Evolutionary conservation across 1,140 invertebrate genomes (phyloP), one percentile per base, ranked within the genome.

Genomic region (Bombus polaris): DNA sequence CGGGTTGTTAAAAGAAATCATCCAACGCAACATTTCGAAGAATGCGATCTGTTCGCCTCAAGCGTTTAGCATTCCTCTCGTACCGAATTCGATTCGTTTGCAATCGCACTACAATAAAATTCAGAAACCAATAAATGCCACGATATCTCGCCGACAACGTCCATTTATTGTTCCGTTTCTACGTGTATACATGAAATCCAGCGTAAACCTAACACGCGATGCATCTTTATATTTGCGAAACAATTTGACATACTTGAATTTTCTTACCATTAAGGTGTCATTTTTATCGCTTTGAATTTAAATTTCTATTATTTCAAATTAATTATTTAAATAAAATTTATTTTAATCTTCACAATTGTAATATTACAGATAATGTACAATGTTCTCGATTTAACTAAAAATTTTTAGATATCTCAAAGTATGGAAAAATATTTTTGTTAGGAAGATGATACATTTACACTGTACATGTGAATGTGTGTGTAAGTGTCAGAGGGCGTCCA

Each of bases 81-180:
- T 42, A 39, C 10, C 12, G 62, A 28, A 44, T 70, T 53, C n/a
- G 22, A 80, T 47, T 80, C 35, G 9, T n/a, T 62, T 6, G 32
- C 13, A 44, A 15, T 39, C 3, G 25, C 32, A 18, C 13, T 32
- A 13, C 9, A 13, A 71, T 68, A 57, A 81, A 65, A 44, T 76
- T 35, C 22, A n/a, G 10, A 68, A 32, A 76, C 35, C 71, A 57
- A 76, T 68, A 66, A 82, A 65, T 59, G 47, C 25, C 59, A 28
- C 62, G 81, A 68, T 65, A 57, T 35, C 5, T 77, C 15, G 47
- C 18, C 47, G 47, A 53, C 18, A 53, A 53, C 18, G 35, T 39
- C 32, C 25, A 42, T 65, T 35, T 37, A 35, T 72, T 72, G 32
- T 74, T 82, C 35, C 32, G 25, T 32, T 72, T 47, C n/a, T 53